phyloP scores from a whole-genome alignment of 2,888 invertebrate genomes.

The Tipula unca region DNA sequence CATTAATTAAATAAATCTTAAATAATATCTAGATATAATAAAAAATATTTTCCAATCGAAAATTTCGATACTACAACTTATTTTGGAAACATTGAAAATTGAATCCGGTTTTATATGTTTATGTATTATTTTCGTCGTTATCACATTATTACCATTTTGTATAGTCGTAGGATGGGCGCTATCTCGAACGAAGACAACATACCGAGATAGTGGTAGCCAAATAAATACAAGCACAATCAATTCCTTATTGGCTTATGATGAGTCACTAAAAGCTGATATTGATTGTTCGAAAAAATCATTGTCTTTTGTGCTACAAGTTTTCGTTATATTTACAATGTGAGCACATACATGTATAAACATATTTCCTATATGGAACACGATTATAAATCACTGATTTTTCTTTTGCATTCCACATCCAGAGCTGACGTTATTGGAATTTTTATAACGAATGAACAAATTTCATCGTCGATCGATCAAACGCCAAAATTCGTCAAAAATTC shows the following conservation, averaged over 20 bases:
- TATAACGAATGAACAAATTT: constrained; percentile 53
- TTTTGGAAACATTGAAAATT: constrained; percentile 49
- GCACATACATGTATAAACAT: background rate
- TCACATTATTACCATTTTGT: constrained; percentile 56
- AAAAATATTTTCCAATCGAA: constrained; percentile 39
- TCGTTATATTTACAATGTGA: constrained; percentile 23
- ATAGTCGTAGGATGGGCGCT: constrained; percentile 49
- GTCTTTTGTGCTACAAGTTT: constrained; percentile 23
- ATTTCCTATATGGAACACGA: too few species aligned
- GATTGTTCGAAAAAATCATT: constrained; percentile 22
- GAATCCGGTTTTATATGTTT: constrained; percentile 60
- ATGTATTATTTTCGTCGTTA: constrained; percentile 52
- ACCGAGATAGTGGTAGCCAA: background rate
- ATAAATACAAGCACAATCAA: constrained; percentile 29
- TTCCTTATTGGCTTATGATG: constrained; percentile 36
- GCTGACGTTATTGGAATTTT: constrained; percentile 51
- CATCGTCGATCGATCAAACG: constrained; percentile 47
- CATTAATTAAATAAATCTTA: constrained; percentile 18
- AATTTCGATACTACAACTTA: constrained; percentile 22
- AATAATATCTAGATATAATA: constrained; percentile 33
- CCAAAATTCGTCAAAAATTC: constrained; percentile 48
- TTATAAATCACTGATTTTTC: background rate
- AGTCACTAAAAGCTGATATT: constrained; percentile 32
- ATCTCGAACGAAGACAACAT: background rate
- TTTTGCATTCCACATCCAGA: constrained; percentile 37